Conservation (phyloP, 2,888 invertebrate genomes). For the Zygothrica quintamaculata region DNA sequence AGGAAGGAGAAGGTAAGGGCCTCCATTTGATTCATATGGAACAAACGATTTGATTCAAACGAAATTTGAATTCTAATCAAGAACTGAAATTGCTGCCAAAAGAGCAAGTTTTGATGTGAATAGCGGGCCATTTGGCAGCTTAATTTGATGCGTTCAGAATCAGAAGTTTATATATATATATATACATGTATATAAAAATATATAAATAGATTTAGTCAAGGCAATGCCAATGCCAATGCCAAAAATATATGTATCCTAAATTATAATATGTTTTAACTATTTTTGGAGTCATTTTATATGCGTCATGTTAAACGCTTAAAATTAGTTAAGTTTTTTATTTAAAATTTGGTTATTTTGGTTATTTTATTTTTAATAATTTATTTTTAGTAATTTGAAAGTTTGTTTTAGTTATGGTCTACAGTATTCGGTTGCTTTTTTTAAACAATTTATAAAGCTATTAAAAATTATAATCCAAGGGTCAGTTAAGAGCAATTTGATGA, state of each 20-base stretch:
- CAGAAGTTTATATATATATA: constrained; percentile 44
- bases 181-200: too few relatives aligned
- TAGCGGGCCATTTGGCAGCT: constrained; percentile 62
- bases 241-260: constrained; percentile 14
- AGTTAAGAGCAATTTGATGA: constrained; percentile 38
- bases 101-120: constrained; percentile 20
- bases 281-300: constrained; percentile 46
- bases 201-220: constrained; percentile 27
- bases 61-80: constrained; percentile 54
- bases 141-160: constrained; percentile 61
- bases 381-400: constrained; percentile 7
- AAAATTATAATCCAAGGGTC: constrained; percentile 30
- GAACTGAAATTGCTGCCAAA: constrained; percentile 20
- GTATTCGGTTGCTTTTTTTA: constrained; percentile 34
- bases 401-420: constrained; percentile 33
- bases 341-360: constrained; percentile 20
- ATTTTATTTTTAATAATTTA: background rate
- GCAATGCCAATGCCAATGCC: constrained; percentile 43
- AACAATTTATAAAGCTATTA: constrained; percentile 40
- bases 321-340: constrained; percentile 23
- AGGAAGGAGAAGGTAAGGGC: too few relatives aligned
- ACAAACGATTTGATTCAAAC: background rate
- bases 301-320: constrained; percentile 12
- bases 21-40: background rate
- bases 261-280: constrained; percentile 29